Percentiles rank a stretch among this genome's conserved stretches.
Conservation (phyloP, 2,113 vertebrate genomes). For the Columba janthina region DNA sequence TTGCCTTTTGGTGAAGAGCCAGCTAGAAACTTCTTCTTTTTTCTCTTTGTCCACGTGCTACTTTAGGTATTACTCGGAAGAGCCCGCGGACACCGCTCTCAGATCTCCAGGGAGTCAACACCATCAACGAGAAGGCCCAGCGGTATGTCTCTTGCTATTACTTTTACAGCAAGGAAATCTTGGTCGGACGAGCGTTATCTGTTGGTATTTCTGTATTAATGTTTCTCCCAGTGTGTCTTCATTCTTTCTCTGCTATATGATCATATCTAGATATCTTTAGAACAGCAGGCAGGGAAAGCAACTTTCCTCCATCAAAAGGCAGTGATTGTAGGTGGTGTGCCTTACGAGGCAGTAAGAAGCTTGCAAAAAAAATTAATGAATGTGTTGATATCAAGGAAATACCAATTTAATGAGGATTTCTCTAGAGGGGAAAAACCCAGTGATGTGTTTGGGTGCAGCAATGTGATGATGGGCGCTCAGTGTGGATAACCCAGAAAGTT, state of each 20-base stretch:
- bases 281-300: neutral
- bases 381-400: neutral
- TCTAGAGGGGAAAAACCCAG: rapidly evolving
- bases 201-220: neutral
- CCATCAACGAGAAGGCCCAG: conserved; percentile 83
- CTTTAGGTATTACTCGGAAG: conserved; percentile 85
- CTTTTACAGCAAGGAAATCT: neutral
- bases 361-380: neutral
- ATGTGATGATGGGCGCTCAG: neutral
- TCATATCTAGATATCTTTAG: neutral
- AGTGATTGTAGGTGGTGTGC: neutral
- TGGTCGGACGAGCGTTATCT: neutral
- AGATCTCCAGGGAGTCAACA: conserved; percentile 92
- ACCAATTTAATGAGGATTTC: neutral
- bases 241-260: neutral
- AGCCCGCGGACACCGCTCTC: conserved; percentile 88
- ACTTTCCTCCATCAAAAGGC: neutral
- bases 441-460: neutral
- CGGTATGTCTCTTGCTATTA: conserved; percentile 77
- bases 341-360: rapidly evolving
- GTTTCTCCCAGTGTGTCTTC: neutral
- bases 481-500: neutral
- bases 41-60: conserved; percentile 47
- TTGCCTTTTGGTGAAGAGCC: neutral
- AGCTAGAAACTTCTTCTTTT: neutral